Evolutionary conservation across 2,113 vertebrate species (phyloP), one percentile per base, ranked within the genome.

Genomic region (Mesitornis unicolor): DNA sequence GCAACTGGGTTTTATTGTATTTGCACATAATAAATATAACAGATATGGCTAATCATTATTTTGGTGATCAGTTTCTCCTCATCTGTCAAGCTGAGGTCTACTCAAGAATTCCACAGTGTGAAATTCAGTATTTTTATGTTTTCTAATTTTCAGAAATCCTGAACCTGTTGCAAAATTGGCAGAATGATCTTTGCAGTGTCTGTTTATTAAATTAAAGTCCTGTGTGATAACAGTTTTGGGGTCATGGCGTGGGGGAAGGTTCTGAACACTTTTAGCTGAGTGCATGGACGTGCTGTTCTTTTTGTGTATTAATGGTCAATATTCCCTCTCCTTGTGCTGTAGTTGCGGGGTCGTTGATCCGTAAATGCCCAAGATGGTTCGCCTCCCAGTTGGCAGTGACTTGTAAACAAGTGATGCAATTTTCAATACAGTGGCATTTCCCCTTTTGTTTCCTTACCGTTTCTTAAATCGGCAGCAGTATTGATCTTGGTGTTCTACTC

Each of bases 341-440:
- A 75, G 56, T 63, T 87, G 36, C 0, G 1, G 38, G 73, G 69
- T 84, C 73, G 79, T 67, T 89, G 95, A 95, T 95, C 86, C 87
- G 36, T 77, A 53, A 87, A 67, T 68, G 74, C 51, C 71, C 80
- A 69, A 60, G 91, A 87, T 63, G 43, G 40, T 91, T 92, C 40
- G 1, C 57, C n/a, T 84, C 59, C 2, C 22, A 89, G 56, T 71
- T 64, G 69, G 78, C 60, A 28, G 80, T 42, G 56, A 29, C 77
- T 87, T 94, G 84, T 74, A 68, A 48, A 91, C 94, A 96, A 89
- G 42, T 51, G 64, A 71, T 71, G 81, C 87, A 67, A 29, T 84
- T 94, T 90, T 89, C 85, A 35, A 3, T 81, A 24, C 10, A 71
- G 47, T 71, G 35, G 26, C 12, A 4, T 87, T 82, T 68, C 51